Evolutionary conservation across 2,888 invertebrate genomes (phyloP), one percentile per base, ranked within the genome.

Genomic region (Hybos culiciformis): DNA sequence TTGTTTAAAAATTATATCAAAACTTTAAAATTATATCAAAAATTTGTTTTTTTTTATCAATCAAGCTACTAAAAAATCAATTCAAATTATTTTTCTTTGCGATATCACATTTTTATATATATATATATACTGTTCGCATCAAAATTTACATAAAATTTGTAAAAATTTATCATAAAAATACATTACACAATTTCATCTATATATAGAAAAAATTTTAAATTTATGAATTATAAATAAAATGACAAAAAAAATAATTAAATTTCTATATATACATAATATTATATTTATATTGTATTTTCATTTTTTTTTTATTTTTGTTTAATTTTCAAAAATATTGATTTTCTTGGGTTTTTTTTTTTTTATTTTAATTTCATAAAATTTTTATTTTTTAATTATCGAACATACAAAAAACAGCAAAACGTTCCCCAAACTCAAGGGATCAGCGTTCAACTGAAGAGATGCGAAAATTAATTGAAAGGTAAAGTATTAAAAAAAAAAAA

Each of bases 381-480:
- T n/a, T n/a, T n/a, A n/a, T n/a, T n/a, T n/a, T n/a, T n/a, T n/a
- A n/a, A n/a, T n/a, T n/a, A n/a, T n/a, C n/a, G n/a, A n/a, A 24
- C 7, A 37, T 43, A 43, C 41, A 45, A 43, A 49, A 58, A 64
- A 62, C 66, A 56, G 68, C 75, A 71, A 76, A 75, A 67, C 73
- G 76, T 70, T 75, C 75, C 66, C 76, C 76, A 66, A 73, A 71
- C 67, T 71, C 72, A 75, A 87, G 87, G 85, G 87, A 88, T 79
- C 84, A 83, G 75, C 81, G 86, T 80, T 80, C 85, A 74, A 85
- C 83, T 73, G 91, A 90, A 77, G 90, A 90, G 80, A 88, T 90
- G 85, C 83, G 91, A 75, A 90, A 88, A 80, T 84, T 90, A 74
- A 85, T 91, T 75, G 91, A 91, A 81, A 90, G 88, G 90, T 90